phyloP scores from a whole-genome alignment of 1,140 invertebrate genomes.

The Lordiphosa mommai region DNA sequence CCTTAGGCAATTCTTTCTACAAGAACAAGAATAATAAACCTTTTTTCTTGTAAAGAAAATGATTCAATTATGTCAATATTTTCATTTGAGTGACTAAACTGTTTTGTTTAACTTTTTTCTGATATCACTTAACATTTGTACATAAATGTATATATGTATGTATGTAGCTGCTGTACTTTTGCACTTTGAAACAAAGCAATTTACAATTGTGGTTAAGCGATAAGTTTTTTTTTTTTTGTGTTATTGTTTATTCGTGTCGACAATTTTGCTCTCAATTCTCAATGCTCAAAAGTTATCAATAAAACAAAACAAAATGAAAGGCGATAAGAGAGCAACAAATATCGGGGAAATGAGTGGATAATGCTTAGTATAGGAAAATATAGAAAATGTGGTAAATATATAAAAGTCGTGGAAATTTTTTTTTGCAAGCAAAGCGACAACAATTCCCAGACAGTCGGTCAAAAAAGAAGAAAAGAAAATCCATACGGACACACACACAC shows the following conservation, averaged over 20 bases:
- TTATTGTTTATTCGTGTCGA: too few species aligned
- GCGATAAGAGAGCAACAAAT: slow-evolving; percentile 2
- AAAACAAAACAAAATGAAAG: slow-evolving; percentile 1
- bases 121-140: background rate
- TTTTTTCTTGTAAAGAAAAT: too few species aligned
- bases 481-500: slow-evolving; percentile 10
- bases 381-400: background rate
- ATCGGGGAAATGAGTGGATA: slow-evolving; percentile 4
- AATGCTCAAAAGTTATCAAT: too few species aligned
- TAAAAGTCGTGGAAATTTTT: slow-evolving; percentile 22
- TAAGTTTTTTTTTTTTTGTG: slow-evolving; percentile 13
- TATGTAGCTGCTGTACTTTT: slow-evolving; percentile 35
- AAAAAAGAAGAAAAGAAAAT: background rate
- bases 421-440: slow-evolving; percentile 19
- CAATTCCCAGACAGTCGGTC: slow-evolving; percentile 45
- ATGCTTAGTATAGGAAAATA: background rate
- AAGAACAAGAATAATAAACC: too few species aligned
- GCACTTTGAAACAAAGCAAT: slow-evolving; percentile 53
- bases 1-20: too few species aligned
- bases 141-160: background rate
- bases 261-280: too few species aligned
- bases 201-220: slow-evolving; percentile 31
- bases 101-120: too few species aligned
- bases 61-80: too few species aligned
- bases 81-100: too few species aligned